Percentiles rank a stretch among this genome's conserved stretches.
Evolutionary conservation across 2,888 invertebrate species (phyloP).

Genomic region (Lutraria lutraria): DNA sequence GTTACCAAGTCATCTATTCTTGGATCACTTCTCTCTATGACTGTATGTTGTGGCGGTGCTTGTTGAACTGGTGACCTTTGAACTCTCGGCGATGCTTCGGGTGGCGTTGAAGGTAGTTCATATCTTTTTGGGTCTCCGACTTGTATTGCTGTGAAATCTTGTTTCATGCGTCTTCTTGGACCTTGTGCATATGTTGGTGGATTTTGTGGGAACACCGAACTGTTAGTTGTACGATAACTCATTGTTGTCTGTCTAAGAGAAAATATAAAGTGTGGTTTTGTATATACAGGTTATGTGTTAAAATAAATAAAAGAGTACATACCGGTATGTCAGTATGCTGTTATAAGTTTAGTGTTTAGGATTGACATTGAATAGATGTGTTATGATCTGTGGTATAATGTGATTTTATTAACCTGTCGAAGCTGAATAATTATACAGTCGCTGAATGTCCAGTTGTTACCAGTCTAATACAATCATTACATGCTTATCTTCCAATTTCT

Average conservation of each 20-base stretch:
- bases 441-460: too few relatives aligned
- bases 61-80: slow-evolving; percentile 27
- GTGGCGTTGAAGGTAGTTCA: slow-evolving; percentile 16
- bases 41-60: slow-evolving; percentile 15
- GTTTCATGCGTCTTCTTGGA: slow-evolving; percentile 49
- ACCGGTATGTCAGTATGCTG: too few relatives aligned
- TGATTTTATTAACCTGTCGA: too few relatives aligned
- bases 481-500: too few relatives aligned
- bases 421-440: too few relatives aligned
- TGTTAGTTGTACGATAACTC: slow-evolving; percentile 59
- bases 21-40: slow-evolving; percentile 6
- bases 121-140: slow-evolving; percentile 62
- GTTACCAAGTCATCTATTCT: slow-evolving; percentile 52
- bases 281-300: too few relatives aligned
- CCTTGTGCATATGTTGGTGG: not conserved
- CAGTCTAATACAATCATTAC: too few relatives aligned
- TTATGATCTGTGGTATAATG: too few relatives aligned
- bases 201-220: slow-evolving; percentile 43
- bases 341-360: too few relatives aligned
- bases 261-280: too few relatives aligned
- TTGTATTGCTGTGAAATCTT: slow-evolving; percentile 76
- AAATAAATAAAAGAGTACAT: too few relatives aligned
- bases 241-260: slow-evolving; percentile 32
- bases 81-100: not conserved
- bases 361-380: too few relatives aligned